A percentile compares a stretch with the other conserved stretches of the same genome.
Conservation (phyloP, 2,113 vertebrate species). For the Electrona antarctica region DNA sequence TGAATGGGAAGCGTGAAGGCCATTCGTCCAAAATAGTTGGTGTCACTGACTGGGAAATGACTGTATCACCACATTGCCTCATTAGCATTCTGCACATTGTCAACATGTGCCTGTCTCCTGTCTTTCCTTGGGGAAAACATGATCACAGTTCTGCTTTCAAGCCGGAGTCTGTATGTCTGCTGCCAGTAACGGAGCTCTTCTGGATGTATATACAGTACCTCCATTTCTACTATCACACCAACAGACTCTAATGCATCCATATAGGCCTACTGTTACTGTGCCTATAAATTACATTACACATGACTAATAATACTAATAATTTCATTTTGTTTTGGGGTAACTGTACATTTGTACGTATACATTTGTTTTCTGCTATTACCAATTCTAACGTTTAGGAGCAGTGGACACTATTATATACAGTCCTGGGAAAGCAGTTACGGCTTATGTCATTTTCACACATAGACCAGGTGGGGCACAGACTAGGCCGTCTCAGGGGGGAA, state of each 20-base stretch:
- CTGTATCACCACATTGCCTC: not conserved
- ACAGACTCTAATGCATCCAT: not conserved
- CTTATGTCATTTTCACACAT: too few relatives aligned
- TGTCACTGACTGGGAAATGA: not conserved
- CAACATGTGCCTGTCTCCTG: not conserved
- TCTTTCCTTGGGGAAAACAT: slow-evolving; percentile 5
- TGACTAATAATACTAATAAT: too few relatives aligned
- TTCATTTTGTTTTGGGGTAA: too few relatives aligned
- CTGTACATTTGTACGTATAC: too few relatives aligned
- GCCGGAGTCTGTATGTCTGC: slow-evolving; percentile 39
- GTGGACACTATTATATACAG: too few relatives aligned
- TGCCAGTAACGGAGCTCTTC: slow-evolving; percentile 18
- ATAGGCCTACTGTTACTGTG: too few relatives aligned
- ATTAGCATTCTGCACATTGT: slow-evolving; percentile 2
- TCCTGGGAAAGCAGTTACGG: too few relatives aligned
- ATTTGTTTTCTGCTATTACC: too few relatives aligned
- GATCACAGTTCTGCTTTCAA: slow-evolving; percentile 41
- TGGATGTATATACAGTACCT: slow-evolving; percentile 8
- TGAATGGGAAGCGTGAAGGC: not conserved
- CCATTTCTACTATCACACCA: not conserved
- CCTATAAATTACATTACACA: too few relatives aligned
- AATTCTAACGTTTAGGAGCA: too few relatives aligned
- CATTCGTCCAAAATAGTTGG: not conserved
- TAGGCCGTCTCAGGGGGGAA: too few relatives aligned
- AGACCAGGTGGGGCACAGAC: too few relatives aligned